Evolutionary conservation across 2,113 vertebrate genomes (phyloP).

Genomic region (Oriolus oriolus): DNA sequence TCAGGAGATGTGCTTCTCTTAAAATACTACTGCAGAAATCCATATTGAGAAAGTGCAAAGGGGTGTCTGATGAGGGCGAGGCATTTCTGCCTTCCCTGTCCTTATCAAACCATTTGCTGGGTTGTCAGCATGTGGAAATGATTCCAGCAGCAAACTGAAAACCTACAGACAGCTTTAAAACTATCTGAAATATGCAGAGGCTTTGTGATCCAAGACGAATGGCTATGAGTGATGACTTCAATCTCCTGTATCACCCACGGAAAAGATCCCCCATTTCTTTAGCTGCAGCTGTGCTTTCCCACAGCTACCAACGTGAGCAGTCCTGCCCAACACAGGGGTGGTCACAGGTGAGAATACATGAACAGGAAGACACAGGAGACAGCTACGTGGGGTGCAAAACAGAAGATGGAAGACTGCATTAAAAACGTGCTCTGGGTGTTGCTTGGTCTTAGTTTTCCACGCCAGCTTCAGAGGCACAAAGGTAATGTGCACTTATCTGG

Average conservation of each 20-base stretch:
- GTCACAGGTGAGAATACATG: not conserved
- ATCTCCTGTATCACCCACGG: not conserved
- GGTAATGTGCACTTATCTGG: not conserved
- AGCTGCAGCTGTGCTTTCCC: not conserved
- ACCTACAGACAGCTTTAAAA: not conserved
- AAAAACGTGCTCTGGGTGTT: not conserved
- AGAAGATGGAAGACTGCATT: not conserved
- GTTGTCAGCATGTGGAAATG: conserved; percentile 24
- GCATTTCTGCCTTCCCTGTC: not conserved
- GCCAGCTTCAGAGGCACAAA: not conserved
- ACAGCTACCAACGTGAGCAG: accelerated
- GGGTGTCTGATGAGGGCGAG: not conserved
- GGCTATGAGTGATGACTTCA: not conserved
- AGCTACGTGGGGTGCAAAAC: not conserved
- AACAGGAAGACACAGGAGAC: not conserved
- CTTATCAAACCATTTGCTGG: not conserved
- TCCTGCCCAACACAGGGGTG: not conserved
- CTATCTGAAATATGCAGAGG: conserved; percentile 25
- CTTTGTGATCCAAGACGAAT: not conserved
- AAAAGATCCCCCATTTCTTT: not conserved
- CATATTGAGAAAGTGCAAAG: not conserved
- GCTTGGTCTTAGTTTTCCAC: not conserved
- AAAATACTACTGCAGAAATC: not conserved
- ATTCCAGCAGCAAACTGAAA: conserved; percentile 36
- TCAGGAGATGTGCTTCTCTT: not conserved